Base-by-base conservation (phyloP, 2,113 vertebrate genomes). In the Cyanoderma ruficeps region DNA sequence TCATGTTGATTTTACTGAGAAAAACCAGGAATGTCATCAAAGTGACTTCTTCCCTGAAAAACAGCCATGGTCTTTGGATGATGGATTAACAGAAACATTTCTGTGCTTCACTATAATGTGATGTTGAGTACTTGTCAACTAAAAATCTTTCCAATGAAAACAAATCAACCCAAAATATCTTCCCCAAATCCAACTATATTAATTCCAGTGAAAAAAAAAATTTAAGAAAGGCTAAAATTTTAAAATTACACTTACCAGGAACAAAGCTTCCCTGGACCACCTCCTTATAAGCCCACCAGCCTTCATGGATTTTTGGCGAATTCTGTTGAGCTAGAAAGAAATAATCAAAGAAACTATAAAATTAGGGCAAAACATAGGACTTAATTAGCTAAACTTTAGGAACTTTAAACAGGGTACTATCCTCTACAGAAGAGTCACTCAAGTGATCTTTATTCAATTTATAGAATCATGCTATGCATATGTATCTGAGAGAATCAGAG, bases 231-330 rank as follows among this genome's bases (percentile, higher is more conserved):
- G 5, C 10, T 33, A 44, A 33, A 55, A 44, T 61, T 69, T 86
- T 67, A 2, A 83, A 85, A 70, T 47, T 50, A 20, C 19, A 47
- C 97, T 98, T 98, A 99, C 99, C 99, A 98, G 99, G 99, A 98
- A 99, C 99, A 97, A 99, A 99, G 98, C 99, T 99, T 93, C 99
- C 99, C 96, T 99, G 99, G 95, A 99, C 99, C 97, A 99, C 99
- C 95, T 99, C 99, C 96, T 99, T 99, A 96, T 99, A 99, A 8
- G 99, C 99, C 99, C 99, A 99, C 99, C 99, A 99, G 98, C 99
- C 99, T 97, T 99, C 99, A 96, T 99, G 99, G 98, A 99, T 99
- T 98, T 99, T 99, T 94, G 99, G 99, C 94, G 98, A 98, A 98
- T 98, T 99, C 92, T 99, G 99, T 97, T 99, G 99, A 97, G 99